phyloP scores from a whole-genome alignment of 2,888 invertebrate species.

The Tuta absoluta region DNA sequence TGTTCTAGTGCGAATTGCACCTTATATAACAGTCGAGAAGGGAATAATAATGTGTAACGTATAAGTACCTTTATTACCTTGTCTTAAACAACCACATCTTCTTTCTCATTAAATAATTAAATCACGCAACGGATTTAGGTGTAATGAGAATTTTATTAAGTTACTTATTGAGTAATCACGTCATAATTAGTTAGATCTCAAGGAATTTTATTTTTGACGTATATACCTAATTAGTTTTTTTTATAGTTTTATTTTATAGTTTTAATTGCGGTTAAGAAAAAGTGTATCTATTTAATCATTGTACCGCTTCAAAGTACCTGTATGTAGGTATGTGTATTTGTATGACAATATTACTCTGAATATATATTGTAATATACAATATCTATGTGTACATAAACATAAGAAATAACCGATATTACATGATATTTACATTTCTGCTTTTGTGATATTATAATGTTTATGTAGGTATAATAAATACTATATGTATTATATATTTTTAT shows the following conservation, averaged over 20 bases:
- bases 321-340: constrained; percentile 58
- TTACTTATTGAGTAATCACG: too few relatives aligned
- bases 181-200: background rate
- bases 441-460: constrained; percentile 18
- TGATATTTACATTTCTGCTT: constrained; percentile 32
- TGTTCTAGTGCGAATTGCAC: background rate
- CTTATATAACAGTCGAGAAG: background rate
- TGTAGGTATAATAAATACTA: background rate
- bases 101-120: too few relatives aligned
- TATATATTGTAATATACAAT: constrained; percentile 30
- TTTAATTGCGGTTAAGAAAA: constrained; percentile 1
- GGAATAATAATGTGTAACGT: constrained; percentile 21
- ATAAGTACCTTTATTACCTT: constrained; percentile 13
- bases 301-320: constrained; percentile 69
- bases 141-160: too few relatives aligned
- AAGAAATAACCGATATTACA: constrained; percentile 29
- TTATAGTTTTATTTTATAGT: background rate
- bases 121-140: too few relatives aligned
- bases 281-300: constrained; percentile 38
- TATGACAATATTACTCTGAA: constrained; percentile 61
- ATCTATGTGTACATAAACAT: constrained; percentile 46
- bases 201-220: background rate
- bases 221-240: too few relatives aligned
- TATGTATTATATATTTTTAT: constrained; percentile 2
- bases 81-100: too few relatives aligned